A percentile compares a stretch with the other conserved stretches of the same genome.
These are phyloP conservation scores for Bombus balteatus DNA, from an alignment of 1,140 invertebrate genomes.

Conservation along the genomic window DNA sequence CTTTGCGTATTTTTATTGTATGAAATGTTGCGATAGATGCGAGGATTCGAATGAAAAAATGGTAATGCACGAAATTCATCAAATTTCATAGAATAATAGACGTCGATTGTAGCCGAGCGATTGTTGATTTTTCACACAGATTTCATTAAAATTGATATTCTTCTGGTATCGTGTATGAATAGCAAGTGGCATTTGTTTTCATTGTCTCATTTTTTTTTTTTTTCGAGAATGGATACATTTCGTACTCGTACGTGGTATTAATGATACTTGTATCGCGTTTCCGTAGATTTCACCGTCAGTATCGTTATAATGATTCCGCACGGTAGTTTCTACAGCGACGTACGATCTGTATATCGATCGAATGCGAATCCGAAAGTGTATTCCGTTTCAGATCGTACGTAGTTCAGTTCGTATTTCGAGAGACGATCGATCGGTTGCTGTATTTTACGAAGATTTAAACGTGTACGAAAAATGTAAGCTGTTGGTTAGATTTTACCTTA, in stretches of 20 bases:
- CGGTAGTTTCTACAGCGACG: background rate
- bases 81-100: background rate
- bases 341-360: background rate
- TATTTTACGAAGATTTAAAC: background rate
- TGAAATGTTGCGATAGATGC: too few relatives aligned
- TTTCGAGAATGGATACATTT: background rate
- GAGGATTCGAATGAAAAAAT: background rate
- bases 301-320: background rate
- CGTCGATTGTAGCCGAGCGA: background rate
- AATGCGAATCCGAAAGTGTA: background rate
- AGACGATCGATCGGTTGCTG: background rate
- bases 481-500: background rate
- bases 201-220: background rate
- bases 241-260: background rate
- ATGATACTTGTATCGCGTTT: conserved; percentile 26
- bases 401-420: background rate
- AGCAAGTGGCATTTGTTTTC: background rate
- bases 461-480: background rate
- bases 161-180: background rate
- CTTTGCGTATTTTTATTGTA: too few relatives aligned
- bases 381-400: background rate
- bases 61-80: background rate
- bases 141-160: background rate
- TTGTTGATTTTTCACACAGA: background rate
- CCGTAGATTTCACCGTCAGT: conserved; percentile 30